These are phyloP conservation scores for Garra rufa DNA, from an alignment of 2,113 vertebrate species.

Conservation along the genomic window DNA sequence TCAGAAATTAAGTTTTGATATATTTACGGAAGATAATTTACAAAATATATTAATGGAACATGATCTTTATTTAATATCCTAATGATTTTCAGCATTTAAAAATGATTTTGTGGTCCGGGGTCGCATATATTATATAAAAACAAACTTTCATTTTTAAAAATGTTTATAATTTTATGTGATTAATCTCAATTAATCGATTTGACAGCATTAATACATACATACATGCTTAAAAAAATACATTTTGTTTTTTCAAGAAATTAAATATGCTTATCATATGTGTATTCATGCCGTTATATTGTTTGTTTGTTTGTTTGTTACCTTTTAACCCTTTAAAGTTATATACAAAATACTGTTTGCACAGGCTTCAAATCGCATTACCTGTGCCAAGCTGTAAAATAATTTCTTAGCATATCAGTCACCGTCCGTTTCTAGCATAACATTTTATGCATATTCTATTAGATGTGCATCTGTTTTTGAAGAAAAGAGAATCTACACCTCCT, in stretches of 20 bases:
- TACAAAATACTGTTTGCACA: slow-evolving; percentile 4
- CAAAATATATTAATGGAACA: too few species aligned
- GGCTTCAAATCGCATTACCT: not conserved
- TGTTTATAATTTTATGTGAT: too few species aligned
- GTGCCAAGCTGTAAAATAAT: not conserved
- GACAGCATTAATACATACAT: too few species aligned
- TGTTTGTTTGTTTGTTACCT: not conserved
- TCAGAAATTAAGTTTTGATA: too few species aligned
- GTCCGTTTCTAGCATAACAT: not conserved
- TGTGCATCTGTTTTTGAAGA: slow-evolving; percentile 49
- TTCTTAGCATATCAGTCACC: not conserved
- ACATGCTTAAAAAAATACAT: too few species aligned
- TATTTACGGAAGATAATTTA: too few species aligned
- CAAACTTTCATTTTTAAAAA: too few species aligned
- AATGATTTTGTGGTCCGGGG: too few species aligned
- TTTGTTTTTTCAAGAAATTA: not conserved
- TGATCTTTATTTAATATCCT: too few species aligned
- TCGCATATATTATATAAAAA: too few species aligned
- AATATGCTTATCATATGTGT: not conserved
- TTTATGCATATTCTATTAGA: slow-evolving; percentile 25
- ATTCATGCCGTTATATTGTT: not conserved
- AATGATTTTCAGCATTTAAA: too few species aligned
- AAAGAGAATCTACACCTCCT: slow-evolving; percentile 55
- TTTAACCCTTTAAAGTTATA: not conserved
- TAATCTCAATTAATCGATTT: too few species aligned